These are phyloP conservation scores for Drosophila cracens DNA, from an alignment of 2,888 invertebrate genomes.

Conservation along the genomic window DNA sequence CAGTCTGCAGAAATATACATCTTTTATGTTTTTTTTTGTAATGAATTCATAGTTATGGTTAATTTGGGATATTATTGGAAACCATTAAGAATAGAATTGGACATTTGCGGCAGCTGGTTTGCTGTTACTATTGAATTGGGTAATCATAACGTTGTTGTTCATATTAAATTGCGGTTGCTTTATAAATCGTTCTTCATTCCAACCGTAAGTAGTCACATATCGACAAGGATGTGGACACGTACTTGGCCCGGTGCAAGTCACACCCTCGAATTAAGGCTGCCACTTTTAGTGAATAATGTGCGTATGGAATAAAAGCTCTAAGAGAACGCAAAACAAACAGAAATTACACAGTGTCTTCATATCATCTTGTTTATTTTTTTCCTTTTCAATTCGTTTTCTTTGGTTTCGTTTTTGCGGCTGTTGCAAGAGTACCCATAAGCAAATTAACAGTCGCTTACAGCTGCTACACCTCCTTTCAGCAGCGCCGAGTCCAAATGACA, in stretches of 20 bases:
- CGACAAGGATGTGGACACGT: slow-evolving; percentile 26
- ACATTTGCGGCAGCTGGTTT: neutral
- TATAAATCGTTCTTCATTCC: slow-evolving; percentile 41
- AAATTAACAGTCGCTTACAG: slow-evolving; percentile 81
- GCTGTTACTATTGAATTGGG: slow-evolving; percentile 10
- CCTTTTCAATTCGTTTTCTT: neutral
- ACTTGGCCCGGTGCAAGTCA: slow-evolving; percentile 51
- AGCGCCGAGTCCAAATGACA: slow-evolving; percentile 62
- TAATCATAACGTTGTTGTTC: slow-evolving; percentile 4
- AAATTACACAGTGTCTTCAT: slow-evolving; percentile 28
- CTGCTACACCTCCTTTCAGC: slow-evolving; percentile 75
- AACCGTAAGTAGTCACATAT: slow-evolving; percentile 55
- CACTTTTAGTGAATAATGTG: slow-evolving; percentile 77
- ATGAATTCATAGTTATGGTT: slow-evolving; percentile 25
- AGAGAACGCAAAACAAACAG: slow-evolving; percentile 56
- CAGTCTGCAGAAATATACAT: slow-evolving; percentile 39
- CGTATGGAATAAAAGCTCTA: slow-evolving; percentile 40
- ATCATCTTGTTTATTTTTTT: neutral
- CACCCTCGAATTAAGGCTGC: slow-evolving; percentile 76
- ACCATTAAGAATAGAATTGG: slow-evolving; percentile 5
- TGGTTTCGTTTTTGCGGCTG: neutral
- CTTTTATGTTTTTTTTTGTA: slow-evolving; percentile 15
- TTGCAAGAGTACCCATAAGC: slow-evolving; percentile 36
- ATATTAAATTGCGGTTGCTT: slow-evolving; percentile 9
- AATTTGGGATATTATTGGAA: slow-evolving; percentile 10